Evolutionary conservation across 2,888 invertebrate genomes (phyloP).

Genomic region (Phortica magna): DNA sequence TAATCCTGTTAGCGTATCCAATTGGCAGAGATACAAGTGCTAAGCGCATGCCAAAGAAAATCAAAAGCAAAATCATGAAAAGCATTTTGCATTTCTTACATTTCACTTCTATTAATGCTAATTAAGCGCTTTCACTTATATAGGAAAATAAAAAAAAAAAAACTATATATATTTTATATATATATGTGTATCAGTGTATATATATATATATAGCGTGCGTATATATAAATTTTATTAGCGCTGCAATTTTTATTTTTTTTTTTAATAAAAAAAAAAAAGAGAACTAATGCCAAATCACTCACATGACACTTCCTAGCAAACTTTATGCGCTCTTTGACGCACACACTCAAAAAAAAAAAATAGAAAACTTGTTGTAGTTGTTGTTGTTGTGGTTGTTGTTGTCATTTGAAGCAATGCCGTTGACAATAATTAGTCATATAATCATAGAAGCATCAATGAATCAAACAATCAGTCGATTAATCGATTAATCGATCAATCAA

Average conservation of each 20-base stretch:
- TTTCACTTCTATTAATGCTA: constrained; percentile 6
- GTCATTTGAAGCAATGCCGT: neutral
- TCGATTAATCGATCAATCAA: constrained; percentile 62
- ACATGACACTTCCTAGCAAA: no score
- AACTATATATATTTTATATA: constrained; percentile 26
- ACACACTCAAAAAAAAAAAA: constrained; percentile 11
- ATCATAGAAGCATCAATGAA: no score
- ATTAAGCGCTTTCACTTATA: constrained; percentile 10
- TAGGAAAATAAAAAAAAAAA: constrained; percentile 26
- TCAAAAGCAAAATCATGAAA: no score
- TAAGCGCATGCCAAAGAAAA: no score
- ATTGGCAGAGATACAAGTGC: no score
- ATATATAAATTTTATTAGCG: no score
- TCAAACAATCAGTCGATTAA: neutral
- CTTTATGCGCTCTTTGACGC: neutral
- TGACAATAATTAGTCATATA: neutral
- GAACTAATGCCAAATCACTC: no score
- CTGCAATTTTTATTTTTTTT: constrained; percentile 1
- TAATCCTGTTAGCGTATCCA: neutral
- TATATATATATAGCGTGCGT: neutral
- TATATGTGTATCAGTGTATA: neutral
- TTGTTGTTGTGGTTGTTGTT: neutral
- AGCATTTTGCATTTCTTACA: neutral
- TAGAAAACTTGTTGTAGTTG: neutral
- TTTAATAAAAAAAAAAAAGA: neutral